Base-by-base conservation (phyloP, 2,113 vertebrate genomes). In the Coreoperca whiteheadi region DNA sequence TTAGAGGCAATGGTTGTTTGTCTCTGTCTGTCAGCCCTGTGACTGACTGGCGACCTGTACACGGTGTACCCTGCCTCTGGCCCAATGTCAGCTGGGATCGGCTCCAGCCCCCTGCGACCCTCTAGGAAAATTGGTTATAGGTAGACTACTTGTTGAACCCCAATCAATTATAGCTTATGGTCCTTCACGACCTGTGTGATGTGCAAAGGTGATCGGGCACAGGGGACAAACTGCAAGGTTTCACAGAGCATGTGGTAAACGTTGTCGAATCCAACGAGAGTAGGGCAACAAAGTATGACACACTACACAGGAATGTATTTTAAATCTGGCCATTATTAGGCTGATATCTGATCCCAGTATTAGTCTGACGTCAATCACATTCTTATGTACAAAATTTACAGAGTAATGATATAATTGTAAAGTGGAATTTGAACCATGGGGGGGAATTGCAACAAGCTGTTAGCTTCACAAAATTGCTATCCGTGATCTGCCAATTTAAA, bases 401-500 rank as follows among this genome's bases (percentile, higher is more conserved):
- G 37, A 61, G 60, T 63, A 67, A 71, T 41, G 39, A 72, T 61
- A 48, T 77, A 76, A 86, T 82, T 84, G 77, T 74, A 59, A 30
- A 61, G 56, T 64, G 77, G 65, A 78, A 74, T 78, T 56, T 61
- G 30, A 73, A 72, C 60, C 64, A 8, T 32, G 20, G 46, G 43
- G 30, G 39, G 43, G 30, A 34, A 76, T 25, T 16, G 70, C 50
- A 69, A 78, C 82, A 83, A 77, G 69, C 87, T 83, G 82, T 81
- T 64, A 76, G 41, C 78, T 68, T 34, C 59, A 71, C 75, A 74
- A 84, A n/a, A 86, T 76, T 77, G 63, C 79, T 16, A 6, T 57
- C 60, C 75, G 34, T 65, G 75, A 81, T 88, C 57, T 76, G 60
- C 51, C 59, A 34, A 41, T 86, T 81, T 77, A 30, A 61, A 51